Evolutionary conservation across 2,797 vertebrate genomes (phyloP).

Genomic region (Saxicola maurus): DNA sequence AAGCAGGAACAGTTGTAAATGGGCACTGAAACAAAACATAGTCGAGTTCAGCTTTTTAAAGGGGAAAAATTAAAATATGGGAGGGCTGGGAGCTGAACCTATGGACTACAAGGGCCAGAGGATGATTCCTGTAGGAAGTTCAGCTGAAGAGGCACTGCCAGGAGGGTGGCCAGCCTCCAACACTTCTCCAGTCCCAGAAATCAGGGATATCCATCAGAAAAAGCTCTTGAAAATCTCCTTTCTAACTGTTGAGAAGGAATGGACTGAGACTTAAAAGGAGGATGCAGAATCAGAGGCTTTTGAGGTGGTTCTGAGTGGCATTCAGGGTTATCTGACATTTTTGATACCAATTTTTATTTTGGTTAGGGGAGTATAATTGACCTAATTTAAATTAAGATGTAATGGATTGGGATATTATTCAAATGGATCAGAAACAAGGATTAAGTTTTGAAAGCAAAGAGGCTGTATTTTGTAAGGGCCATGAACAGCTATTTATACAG

Average conservation of each 20-base stretch:
- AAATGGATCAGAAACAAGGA: background rate
- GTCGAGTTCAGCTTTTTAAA: background rate
- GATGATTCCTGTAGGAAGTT: background rate
- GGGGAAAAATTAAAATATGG: background rate
- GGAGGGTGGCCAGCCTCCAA: background rate
- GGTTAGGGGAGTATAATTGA: background rate
- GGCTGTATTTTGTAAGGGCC: background rate
- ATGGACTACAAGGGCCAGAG: background rate
- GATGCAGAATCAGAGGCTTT: background rate
- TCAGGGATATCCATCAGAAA: background rate
- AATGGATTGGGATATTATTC: background rate
- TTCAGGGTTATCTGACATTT: background rate
- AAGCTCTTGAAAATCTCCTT: background rate
- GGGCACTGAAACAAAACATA: background rate
- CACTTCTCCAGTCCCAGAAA: background rate
- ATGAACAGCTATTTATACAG: background rate
- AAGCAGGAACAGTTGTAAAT: background rate
- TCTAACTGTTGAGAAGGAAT: background rate
- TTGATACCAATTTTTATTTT: background rate
- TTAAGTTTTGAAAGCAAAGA: background rate
- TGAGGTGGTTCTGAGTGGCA: background rate
- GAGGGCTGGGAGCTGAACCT: background rate
- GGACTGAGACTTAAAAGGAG: background rate
- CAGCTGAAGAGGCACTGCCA: background rate
- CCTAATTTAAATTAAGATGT: background rate